Evolutionary conservation across 1,140 invertebrate genomes (phyloP).

Genomic region (Drosophila jambulina): DNA sequence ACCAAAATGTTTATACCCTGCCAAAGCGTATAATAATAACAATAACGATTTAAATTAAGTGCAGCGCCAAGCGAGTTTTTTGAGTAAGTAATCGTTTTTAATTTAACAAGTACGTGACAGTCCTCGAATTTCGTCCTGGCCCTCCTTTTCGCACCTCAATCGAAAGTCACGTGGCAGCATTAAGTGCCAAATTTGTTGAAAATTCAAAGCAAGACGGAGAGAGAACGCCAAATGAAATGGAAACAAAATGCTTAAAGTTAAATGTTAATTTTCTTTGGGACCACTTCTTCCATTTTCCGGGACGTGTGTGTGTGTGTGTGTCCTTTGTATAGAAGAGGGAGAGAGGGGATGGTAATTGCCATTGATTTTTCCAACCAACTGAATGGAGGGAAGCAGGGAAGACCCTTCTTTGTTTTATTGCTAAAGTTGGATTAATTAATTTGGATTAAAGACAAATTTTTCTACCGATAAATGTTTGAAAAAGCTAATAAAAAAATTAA

Average conservation of each 20-base stretch:
- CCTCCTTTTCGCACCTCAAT: constrained; percentile 13
- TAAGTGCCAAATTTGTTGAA: constrained; percentile 44
- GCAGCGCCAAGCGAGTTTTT: constrained; percentile 56
- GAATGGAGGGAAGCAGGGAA: not conserved
- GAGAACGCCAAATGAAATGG: constrained; percentile 30
- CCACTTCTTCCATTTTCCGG: not conserved
- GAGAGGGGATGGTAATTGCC: constrained; percentile 9
- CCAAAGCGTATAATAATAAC: constrained; percentile 55
- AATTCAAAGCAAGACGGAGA: constrained; percentile 11
- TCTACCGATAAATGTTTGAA: not conserved
- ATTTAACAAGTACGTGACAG: constrained; percentile 80
- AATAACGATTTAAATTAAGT: constrained; percentile 82
- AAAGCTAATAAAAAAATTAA: not conserved
- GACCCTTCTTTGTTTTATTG: constrained; percentile 13
- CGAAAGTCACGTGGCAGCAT: constrained; percentile 38
- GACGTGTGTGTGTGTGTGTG: constrained; percentile 1
- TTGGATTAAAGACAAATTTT: not conserved
- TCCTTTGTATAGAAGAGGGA: not conserved
- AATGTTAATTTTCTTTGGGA: constrained; percentile 36
- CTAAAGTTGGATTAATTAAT: constrained; percentile 16
- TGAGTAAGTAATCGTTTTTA: constrained; percentile 80
- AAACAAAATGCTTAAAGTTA: constrained; percentile 50
- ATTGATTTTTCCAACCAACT: constrained; percentile 36
- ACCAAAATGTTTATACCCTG: not conserved
- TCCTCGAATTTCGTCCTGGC: constrained; percentile 30